phyloP scores from a whole-genome alignment of 2,113 vertebrate species.

The Calonectris borealis region DNA sequence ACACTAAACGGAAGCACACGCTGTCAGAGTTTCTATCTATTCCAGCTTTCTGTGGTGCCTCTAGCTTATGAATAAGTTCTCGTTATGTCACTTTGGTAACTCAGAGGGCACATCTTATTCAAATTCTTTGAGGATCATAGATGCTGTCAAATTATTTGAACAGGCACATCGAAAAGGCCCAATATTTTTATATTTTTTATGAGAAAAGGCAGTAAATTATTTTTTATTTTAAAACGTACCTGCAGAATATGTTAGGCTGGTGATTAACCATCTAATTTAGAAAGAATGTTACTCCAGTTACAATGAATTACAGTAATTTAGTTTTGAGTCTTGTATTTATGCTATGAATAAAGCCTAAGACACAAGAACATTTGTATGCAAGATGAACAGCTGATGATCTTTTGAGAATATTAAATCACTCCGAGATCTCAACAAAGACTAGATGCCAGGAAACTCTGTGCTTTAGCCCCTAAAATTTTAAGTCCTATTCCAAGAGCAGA shows the following conservation, averaged over 20 bases:
- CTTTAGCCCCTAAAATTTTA: background rate
- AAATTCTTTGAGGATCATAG: background rate
- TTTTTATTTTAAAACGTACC: background rate
- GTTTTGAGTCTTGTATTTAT: background rate
- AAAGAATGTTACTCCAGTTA: background rate
- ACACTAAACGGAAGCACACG: background rate
- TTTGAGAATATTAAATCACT: background rate
- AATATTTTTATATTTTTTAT: background rate
- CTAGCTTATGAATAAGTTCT: background rate
- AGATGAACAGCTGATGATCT: background rate
- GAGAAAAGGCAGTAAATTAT: background rate
- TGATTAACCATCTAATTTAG: background rate
- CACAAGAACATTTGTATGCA: background rate
- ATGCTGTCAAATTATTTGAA: background rate
- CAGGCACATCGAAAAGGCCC: background rate
- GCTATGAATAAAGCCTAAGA: background rate
- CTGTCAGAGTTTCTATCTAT: background rate
- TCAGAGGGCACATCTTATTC: background rate
- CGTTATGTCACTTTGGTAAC: background rate
- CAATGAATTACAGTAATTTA: background rate
- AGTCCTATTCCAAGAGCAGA: background rate
- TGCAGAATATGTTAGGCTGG: background rate
- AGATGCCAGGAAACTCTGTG: background rate
- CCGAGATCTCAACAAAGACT: background rate
- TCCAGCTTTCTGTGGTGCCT: background rate